These are phyloP conservation scores for Ellobius talpinus DNA, from an alignment of 2,113 vertebrate species.

Conservation along the genomic window DNA sequence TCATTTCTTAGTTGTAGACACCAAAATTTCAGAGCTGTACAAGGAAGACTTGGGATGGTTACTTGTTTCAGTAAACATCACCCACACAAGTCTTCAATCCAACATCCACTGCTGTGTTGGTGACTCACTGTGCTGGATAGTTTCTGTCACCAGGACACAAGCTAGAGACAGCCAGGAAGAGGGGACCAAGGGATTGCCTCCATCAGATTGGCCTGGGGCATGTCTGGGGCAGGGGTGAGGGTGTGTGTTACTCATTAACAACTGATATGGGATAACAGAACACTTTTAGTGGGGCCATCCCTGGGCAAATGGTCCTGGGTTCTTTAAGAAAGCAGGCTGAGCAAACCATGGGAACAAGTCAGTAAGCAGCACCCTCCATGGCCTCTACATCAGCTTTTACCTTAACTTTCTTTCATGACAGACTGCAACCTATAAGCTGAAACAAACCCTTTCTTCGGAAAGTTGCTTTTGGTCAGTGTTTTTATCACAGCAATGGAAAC, in stretches of 20 bases:
- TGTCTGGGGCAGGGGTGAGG: background rate
- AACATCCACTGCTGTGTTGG: background rate
- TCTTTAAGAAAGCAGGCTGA: background rate
- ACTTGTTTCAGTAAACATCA: background rate
- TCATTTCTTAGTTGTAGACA: constrained; percentile 7
- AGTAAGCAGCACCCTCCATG: background rate
- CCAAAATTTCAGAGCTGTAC: background rate
- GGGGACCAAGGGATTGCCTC: no score
- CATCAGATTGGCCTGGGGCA: background rate
- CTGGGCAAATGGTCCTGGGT: background rate
- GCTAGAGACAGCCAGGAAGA: no score
- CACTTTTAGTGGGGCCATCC: no score
- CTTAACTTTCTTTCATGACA: background rate
- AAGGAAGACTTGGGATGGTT: background rate
- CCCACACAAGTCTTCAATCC: background rate
- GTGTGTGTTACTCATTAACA: background rate
- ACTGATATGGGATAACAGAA: background rate
- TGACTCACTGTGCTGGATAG: background rate
- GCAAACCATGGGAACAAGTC: background rate
- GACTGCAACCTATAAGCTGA: background rate
- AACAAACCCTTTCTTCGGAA: background rate
- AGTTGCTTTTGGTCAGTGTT: background rate
- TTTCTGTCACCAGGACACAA: no score
- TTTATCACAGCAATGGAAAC: background rate
- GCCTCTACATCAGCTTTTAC: background rate